A percentile compares a stretch with the other conserved stretches of the same genome.
Evolutionary conservation across 2,113 vertebrate species (phyloP).

Genomic region (Carettochelys insculpta): DNA sequence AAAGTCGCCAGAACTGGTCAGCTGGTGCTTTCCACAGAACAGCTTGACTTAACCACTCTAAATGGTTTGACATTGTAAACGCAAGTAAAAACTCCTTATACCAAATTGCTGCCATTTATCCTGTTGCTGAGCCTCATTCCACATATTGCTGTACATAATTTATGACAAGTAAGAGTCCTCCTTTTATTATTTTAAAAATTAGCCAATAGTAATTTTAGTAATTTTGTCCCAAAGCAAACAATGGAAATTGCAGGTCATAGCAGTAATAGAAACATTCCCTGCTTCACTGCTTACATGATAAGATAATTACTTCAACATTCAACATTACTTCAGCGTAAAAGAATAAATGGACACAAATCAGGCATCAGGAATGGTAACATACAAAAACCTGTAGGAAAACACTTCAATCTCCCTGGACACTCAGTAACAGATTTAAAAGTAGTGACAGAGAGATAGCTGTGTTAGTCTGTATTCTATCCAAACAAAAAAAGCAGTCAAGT

Average conservation of each 20-base stretch:
- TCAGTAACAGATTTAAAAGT: too few species aligned
- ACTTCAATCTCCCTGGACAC: too few species aligned
- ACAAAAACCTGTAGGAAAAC: too few species aligned
- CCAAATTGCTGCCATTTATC: background rate
- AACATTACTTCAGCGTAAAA: too few species aligned
- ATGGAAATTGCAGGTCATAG: conserved; percentile 26
- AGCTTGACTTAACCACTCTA: background rate
- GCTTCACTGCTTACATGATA: conserved; percentile 13
- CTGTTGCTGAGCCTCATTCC: background rate
- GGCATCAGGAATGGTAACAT: too few species aligned
- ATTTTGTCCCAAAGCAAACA: conserved; percentile 32
- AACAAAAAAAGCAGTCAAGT: too few species aligned
- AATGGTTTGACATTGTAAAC: background rate
- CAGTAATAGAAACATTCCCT: conserved; percentile 15
- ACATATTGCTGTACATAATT: background rate
- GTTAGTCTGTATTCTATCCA: too few species aligned
- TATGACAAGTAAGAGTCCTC: conserved; percentile 4
- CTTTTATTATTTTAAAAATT: conserved; percentile 19
- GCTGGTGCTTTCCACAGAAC: background rate
- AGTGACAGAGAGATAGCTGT: too few species aligned
- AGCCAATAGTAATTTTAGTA: background rate
- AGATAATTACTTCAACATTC: conserved; percentile 43
- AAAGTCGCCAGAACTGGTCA: background rate
- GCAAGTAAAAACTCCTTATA: background rate
- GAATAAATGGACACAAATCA: too few species aligned